Evolutionary conservation across 2,113 vertebrate species (phyloP).

Genomic region (Trichechus manatus): DNA sequence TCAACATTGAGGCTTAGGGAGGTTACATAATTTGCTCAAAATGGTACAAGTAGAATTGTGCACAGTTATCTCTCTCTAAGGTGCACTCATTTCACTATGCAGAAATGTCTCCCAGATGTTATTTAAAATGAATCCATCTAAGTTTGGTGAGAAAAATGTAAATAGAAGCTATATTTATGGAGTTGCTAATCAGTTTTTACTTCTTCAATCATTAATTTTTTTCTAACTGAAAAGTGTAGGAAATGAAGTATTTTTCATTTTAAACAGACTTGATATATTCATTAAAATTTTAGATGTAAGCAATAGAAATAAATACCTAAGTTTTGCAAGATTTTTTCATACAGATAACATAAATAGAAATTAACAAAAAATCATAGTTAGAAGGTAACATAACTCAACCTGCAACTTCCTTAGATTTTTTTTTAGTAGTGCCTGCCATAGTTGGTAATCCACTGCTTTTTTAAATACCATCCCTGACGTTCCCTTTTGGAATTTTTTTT

Average conservation of each 20-base stretch:
- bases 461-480: neutral
- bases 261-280: neutral
- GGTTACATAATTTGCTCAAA: neutral
- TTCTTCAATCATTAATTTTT: slow-evolving; percentile 13
- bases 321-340: neutral
- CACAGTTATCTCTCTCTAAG: neutral
- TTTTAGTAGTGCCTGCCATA: neutral
- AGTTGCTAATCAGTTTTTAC: neutral
- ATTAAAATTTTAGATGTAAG: neutral
- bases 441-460: neutral
- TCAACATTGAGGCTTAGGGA: too few species aligned
- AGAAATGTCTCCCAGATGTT: neutral
- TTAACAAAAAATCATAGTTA: neutral
- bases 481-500: neutral
- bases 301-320: neutral
- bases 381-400: neutral
- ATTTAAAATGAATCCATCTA: neutral
- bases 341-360: neutral
- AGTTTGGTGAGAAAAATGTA: neutral
- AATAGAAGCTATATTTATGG: slow-evolving; percentile 1
- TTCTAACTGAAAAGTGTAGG: neutral
- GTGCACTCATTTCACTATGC: neutral
- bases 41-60: neutral
- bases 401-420: neutral
- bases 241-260: neutral